Base-by-base conservation (phyloP, 2,113 vertebrate genomes). In the Nesogale talazaci region DNA sequence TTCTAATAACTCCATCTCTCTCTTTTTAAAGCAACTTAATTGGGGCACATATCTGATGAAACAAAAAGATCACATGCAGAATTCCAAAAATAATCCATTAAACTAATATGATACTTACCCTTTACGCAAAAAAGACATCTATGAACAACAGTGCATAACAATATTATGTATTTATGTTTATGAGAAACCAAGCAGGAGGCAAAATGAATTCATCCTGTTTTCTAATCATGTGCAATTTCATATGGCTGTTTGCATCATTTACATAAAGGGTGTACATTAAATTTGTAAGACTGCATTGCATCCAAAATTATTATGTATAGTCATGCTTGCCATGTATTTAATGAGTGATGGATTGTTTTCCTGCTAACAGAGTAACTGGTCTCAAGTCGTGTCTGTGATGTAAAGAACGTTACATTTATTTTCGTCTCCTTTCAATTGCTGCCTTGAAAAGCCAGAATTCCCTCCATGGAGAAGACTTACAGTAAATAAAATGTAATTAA, bases 101-200 rank as follows among this genome's bases (percentile, higher is more conserved):
- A 97, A 97, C 83, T 95, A 97, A 96, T 93, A 97, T 95, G 97
- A 97, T 98, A 98, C 98, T 98, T 98, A 98, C 98, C 98, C 97
- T 97, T 97, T 94, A 95, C 96, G 97, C 94, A 98, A 98, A 98
- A 98, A 98, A 97, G 94, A 93, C 96, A 98, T 95, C 97, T 94
- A 97, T 94, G 95, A 94, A 94, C 95, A 97, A 98, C 95, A 95
- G 94, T 96, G 96, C 94, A 85, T 95, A 98, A 97, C 94, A 97
- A 94, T 92, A 95, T 96, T 90, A 95, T 90, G 92, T 95, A 96
- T 94, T 94, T 94, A 97, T 90, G 90, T 97, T 96, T 97, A 96
- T 97, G 89, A 92, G 91, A 96, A 97, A 97, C 96, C 89, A 61
- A 97, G 94, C 90, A 96, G 96, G 94, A 97, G 95, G 94, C 87